phyloP scores from a whole-genome alignment of 2,888 invertebrate species.

The Tachystola acroxantha region DNA sequence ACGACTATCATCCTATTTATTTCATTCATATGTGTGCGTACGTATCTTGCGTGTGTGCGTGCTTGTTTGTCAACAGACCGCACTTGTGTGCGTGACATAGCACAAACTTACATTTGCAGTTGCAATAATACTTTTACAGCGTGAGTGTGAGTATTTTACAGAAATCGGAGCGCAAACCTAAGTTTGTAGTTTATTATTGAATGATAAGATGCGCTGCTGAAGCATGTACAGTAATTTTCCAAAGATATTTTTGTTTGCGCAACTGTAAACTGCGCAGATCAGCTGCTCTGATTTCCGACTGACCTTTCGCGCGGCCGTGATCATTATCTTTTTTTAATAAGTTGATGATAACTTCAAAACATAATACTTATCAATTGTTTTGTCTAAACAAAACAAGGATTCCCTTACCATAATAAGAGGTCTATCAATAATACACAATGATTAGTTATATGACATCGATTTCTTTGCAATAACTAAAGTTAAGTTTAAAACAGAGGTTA shows the following conservation, averaged over 20 bases:
- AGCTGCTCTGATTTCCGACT: not conserved
- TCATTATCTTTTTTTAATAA: too few species aligned
- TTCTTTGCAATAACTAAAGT: too few species aligned
- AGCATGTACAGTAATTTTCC: slow-evolving; percentile 12
- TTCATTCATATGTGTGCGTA: not conserved
- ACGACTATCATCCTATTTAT: not conserved
- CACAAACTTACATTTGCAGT: slow-evolving; percentile 3
- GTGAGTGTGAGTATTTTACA: not conserved
- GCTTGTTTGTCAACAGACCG: slow-evolving; percentile 6
- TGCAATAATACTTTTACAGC: not conserved
- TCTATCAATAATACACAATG: too few species aligned
- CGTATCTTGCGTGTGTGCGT: not conserved
- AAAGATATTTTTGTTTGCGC: slow-evolving; percentile 8
- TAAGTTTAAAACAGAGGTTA: too few species aligned
- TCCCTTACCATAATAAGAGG: too few species aligned
- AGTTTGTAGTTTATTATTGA: not conserved
- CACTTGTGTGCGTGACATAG: slow-evolving; percentile 1
- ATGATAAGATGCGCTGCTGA: not conserved
- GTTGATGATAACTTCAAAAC: too few species aligned
- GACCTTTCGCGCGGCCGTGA: too few species aligned
- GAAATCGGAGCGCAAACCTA: too few species aligned
- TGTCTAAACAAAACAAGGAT: too few species aligned
- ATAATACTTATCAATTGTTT: too few species aligned
- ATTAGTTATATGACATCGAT: too few species aligned
- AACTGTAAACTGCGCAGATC: slow-evolving; percentile 13